Percentiles rank a stretch among this genome's conserved stretches.
These are phyloP conservation scores for Prochilodus magdalenae DNA, from an alignment of 2,113 vertebrate genomes.

Conservation along the genomic window DNA sequence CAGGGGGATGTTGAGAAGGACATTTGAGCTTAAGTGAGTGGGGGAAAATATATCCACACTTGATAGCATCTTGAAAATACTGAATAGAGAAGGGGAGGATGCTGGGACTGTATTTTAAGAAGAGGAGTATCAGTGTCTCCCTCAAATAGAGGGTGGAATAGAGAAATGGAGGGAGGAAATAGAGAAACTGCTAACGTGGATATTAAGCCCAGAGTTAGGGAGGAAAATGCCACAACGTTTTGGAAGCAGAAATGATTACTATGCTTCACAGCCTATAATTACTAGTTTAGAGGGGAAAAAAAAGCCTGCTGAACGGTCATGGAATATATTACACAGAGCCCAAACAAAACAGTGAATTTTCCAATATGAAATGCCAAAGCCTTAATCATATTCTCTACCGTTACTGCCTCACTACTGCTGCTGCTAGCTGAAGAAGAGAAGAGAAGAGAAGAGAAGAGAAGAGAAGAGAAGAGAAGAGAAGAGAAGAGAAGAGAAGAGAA, in stretches of 20 bases:
- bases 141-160: neutral
- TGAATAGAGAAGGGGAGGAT: neutral
- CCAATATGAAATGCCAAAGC: conserved; percentile 40
- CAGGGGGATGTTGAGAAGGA: conserved; percentile 25
- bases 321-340: conserved; percentile 46
- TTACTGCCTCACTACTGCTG: conserved; percentile 1
- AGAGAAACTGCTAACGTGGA: conserved; percentile 26
- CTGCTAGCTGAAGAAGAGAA: too few relatives aligned
- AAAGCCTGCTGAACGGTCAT: neutral
- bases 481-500: neutral
- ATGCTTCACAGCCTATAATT: conserved; percentile 49
- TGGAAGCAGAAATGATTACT: conserved; percentile 46
- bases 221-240: conserved; percentile 28
- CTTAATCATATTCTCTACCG: conserved; percentile 29
- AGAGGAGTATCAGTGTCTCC: conserved; percentile 19
- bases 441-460: too few relatives aligned
- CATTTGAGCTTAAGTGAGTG: conserved; percentile 21
- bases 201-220: conserved; percentile 14
- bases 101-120: conserved; percentile 13
- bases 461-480: too few relatives aligned
- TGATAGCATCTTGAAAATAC: conserved; percentile 35
- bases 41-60: conserved; percentile 34
- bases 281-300: conserved; percentile 40
- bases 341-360: conserved; percentile 34
- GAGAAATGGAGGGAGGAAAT: conserved; percentile 10